Evolutionary conservation across 2,888 invertebrate species (phyloP).

Genomic region (Anoplius nigerrimus): DNA sequence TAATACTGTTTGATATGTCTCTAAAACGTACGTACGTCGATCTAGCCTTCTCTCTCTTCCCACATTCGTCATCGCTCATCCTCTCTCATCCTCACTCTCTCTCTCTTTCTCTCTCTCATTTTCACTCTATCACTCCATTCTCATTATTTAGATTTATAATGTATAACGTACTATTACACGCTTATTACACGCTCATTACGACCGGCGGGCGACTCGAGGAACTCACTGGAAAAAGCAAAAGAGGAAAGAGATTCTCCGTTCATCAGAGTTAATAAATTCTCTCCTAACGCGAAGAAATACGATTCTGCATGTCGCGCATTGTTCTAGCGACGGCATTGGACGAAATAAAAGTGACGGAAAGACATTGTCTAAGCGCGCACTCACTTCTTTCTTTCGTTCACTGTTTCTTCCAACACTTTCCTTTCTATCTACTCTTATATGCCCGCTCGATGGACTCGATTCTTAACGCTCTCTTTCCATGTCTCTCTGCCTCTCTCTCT

Average conservation of each 20-base stretch:
- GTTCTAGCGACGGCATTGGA: background rate
- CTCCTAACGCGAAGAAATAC: background rate
- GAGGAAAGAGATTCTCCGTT: constrained; percentile 32
- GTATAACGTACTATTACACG: constrained; percentile 49
- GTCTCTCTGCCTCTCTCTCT: constrained; percentile 9
- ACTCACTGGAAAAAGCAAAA: constrained; percentile 46
- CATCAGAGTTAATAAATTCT: too few species aligned
- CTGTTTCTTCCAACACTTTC: too few species aligned
- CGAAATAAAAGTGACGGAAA: too few species aligned
- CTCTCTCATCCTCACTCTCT: too few species aligned
- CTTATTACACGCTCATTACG: constrained; percentile 40
- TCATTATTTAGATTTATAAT: constrained; percentile 54
- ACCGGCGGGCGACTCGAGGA: constrained; percentile 62
- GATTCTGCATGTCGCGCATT: background rate
- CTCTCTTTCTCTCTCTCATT: constrained; percentile 8
- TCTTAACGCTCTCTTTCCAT: too few species aligned
- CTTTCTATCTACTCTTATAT: too few species aligned
- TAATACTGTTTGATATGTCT: constrained; percentile 75
- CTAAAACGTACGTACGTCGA: constrained; percentile 66
- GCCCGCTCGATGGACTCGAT: too few species aligned
- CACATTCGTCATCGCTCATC: constrained; percentile 28
- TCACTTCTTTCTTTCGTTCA: too few species aligned
- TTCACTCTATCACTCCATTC: constrained; percentile 12
- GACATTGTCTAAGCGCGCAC: too few species aligned
- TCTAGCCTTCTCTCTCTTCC: constrained; percentile 45